These are phyloP conservation scores for Zophobas atratus DNA, from an alignment of 1,140 invertebrate genomes.

Conservation along the genomic window DNA sequence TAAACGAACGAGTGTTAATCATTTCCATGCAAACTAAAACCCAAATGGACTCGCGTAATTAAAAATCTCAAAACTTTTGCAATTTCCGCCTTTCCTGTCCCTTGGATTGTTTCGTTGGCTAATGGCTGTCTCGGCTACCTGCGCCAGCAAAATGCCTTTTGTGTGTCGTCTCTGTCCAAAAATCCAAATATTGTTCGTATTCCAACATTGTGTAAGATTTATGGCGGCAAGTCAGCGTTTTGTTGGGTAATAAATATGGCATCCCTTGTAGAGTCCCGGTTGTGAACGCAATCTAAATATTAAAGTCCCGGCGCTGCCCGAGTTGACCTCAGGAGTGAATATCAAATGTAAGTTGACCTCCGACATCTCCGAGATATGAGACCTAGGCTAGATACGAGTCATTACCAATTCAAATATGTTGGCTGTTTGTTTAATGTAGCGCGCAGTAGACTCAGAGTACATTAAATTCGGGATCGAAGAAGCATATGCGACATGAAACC, in stretches of 20 bases:
- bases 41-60: too few species aligned
- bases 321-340: conserved; percentile 36
- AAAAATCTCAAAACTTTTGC: too few species aligned
- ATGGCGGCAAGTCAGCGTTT: conserved; percentile 24
- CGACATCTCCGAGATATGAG: conserved; percentile 43
- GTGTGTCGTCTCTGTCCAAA: conserved; percentile 1
- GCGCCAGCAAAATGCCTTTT: neutral
- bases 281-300: conserved; percentile 44
- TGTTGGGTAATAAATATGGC: conserved; percentile 31
- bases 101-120: too few species aligned
- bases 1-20: too few species aligned
- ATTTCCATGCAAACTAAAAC: too few species aligned
- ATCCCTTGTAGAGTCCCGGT: conserved; percentile 37
- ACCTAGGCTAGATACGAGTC: conserved; percentile 47
- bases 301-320: conserved; percentile 34
- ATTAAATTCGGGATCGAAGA: neutral
- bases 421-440: conserved; percentile 58
- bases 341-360: conserved; percentile 48
- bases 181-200: conserved; percentile 33
- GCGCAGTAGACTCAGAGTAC: neutral
- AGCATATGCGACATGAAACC: conserved; percentile 5
- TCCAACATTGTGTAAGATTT: conserved; percentile 8
- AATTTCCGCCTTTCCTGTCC: too few species aligned
- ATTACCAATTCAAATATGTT: conserved; percentile 60
- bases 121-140: too few species aligned